Percentiles rank a stretch among this genome's conserved stretches.
Evolutionary conservation across 2,113 vertebrate genomes (phyloP).

Genomic region (Hydrolagus affinis): DNA sequence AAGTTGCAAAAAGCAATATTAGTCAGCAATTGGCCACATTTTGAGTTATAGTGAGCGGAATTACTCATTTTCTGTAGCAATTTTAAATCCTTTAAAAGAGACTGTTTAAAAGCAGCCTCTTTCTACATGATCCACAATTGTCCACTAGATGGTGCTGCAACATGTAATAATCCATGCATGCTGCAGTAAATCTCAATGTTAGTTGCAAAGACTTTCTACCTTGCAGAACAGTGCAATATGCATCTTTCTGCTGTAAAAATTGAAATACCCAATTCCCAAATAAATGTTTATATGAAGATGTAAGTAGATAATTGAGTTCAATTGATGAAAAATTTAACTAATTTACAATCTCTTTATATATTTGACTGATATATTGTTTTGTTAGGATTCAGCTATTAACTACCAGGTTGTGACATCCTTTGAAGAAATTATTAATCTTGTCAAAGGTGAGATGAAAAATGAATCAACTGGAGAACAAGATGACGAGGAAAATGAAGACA

Average conservation of each 20-base stretch:
- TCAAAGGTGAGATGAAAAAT: conserved; percentile 49
- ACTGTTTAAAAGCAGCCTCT: too few species aligned
- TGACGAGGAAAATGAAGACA: conserved; percentile 43
- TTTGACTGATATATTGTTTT: neutral
- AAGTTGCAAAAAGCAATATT: too few species aligned
- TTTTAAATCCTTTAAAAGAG: too few species aligned
- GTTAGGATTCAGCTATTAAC: conserved; percentile 62
- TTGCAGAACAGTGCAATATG: neutral
- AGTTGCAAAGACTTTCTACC: too few species aligned
- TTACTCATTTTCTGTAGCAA: too few species aligned
- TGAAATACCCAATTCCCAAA: neutral
- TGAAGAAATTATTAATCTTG: conserved; percentile 64
- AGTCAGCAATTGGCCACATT: too few species aligned
- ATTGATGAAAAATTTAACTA: neutral
- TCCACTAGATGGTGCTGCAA: too few species aligned
- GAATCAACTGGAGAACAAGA: conserved; percentile 39
- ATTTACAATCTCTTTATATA: neutral
- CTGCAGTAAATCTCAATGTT: too few species aligned
- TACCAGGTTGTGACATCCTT: conserved; percentile 65
- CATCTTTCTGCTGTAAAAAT: neutral
- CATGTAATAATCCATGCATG: too few species aligned
- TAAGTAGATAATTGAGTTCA: too few species aligned
- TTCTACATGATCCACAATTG: too few species aligned
- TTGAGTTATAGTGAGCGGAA: too few species aligned
- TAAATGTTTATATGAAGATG: neutral